Conservation (phyloP, 2,888 invertebrate species). For the Drosophila buzzatii region DNA sequence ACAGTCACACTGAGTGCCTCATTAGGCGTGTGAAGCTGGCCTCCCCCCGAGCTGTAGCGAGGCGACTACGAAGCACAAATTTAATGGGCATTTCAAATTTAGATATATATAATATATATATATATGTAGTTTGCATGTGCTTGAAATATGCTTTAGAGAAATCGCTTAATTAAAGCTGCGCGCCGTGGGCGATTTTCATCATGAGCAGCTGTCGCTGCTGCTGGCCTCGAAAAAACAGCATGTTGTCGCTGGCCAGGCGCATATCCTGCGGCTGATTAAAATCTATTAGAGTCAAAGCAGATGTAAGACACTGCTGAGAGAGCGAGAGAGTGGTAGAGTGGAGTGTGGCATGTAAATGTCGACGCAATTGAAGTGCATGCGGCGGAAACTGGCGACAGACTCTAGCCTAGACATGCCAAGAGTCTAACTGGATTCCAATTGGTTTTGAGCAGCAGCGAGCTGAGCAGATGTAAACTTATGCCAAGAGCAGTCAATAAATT, state of each 20-base stretch:
- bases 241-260: slow-evolving; percentile 60
- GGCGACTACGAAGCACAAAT: slow-evolving; percentile 46
- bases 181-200: slow-evolving; percentile 72
- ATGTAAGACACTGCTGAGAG: slow-evolving; percentile 60
- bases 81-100: slow-evolving; percentile 15
- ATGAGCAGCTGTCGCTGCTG: slow-evolving; percentile 11
- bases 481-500: no score
- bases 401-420: slow-evolving; percentile 21
- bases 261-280: slow-evolving; percentile 82
- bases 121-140: slow-evolving; percentile 1
- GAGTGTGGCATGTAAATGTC: slow-evolving; percentile 76
- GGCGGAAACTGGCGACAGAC: slow-evolving; percentile 66
- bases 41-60: slow-evolving; percentile 53
- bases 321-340: no score
- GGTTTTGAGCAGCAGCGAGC: neutral
- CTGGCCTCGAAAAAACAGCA: slow-evolving; percentile 57
- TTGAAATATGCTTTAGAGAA: slow-evolving; percentile 31
- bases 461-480: neutral
- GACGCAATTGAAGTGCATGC: slow-evolving; percentile 78
- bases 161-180: slow-evolving; percentile 78
- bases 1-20: slow-evolving; percentile 58
- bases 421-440: slow-evolving; percentile 26
- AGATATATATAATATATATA: slow-evolving; percentile 4
- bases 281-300: slow-evolving; percentile 80
- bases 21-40: slow-evolving; percentile 57